Base-by-base conservation (phyloP, 1,140 invertebrate species). In the Drosophila nikananu region DNA sequence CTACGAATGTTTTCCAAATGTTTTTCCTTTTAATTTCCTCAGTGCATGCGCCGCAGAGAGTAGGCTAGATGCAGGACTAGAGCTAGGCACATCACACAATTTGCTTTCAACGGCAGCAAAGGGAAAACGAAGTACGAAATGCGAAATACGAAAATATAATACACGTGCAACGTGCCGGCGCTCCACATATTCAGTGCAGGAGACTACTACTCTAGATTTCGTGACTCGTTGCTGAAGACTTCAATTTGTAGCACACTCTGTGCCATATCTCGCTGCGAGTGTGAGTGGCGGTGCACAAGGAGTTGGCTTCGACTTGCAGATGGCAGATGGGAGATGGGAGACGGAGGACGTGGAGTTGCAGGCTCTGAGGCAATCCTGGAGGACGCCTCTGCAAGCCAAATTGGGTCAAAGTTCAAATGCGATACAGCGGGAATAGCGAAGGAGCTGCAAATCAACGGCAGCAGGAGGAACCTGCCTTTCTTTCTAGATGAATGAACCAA, bases 381-480 rank as follows among this genome's bases (percentile, higher is more conserved):
- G 72, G 81, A 76, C 70, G 64, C 52, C 27, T 66, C 35, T 32
- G 68, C 44, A 66, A 60, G 71, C 65, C 66, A 82, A 91, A 91
- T 91, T 91, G 73, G 89, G 89, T 91, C 89, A 91, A 86, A 91
- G 89, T 91, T 91, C 89, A 91, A 91, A 84, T 86, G 89, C 68
- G 75, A 84, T 91, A 82, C 83, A 86, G 23, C 23, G 19, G 42
- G 23, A 70, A 66, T 80, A 58, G 49, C 73, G 91, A 77, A 86
- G 67, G 30, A 37, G 44, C 41, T 57, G 39, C 65, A 83, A 83
- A 78, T 83, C 80, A 75, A 57, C 71, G 73, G 62, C 57, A 27
- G 58, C 81, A 77, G 62, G 21, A 54, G 60, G 55, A 48, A 48
- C 72, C 64, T 77, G 77, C 49, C 72, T 49, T 54, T 46, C 66